phyloP scores from a whole-genome alignment of 2,797 vertebrate genomes.

The Sebastiscus albofasciatus region DNA sequence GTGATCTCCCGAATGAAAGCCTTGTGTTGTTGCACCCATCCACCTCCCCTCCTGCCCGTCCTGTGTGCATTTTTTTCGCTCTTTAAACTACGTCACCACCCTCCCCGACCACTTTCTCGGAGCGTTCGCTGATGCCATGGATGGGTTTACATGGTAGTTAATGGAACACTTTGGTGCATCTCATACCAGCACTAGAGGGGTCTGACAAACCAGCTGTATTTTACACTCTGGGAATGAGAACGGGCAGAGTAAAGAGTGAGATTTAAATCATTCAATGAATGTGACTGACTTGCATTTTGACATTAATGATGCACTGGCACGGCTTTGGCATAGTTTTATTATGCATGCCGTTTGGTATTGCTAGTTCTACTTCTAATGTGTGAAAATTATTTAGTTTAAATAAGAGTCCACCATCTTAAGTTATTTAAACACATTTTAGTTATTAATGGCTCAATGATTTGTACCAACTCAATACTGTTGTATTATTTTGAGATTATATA shows the following conservation, averaged over 20 bases:
- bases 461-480: neutral
- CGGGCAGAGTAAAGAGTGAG: neutral
- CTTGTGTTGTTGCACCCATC: too few species aligned
- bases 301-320: neutral
- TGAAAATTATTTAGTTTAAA: neutral
- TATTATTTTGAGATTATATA: neutral
- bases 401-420: neutral
- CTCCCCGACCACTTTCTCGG: too few species aligned
- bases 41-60: too few species aligned
- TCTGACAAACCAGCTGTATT: too few species aligned
- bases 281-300: neutral
- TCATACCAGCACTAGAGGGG: too few species aligned
- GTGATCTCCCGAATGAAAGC: too few species aligned
- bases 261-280: neutral
- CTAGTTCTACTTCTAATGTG: neutral
- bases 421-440: neutral
- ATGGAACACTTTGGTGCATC: too few species aligned
- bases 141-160: too few species aligned
- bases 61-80: too few species aligned
- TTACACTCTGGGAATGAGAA: too few species aligned
- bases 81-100: too few species aligned
- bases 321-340: neutral
- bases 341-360: neutral
- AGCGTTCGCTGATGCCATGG: too few species aligned
- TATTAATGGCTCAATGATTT: neutral